These are phyloP conservation scores for Apogon hyalosoma DNA, from an alignment of 2,797 vertebrate genomes.

Conservation along the genomic window DNA sequence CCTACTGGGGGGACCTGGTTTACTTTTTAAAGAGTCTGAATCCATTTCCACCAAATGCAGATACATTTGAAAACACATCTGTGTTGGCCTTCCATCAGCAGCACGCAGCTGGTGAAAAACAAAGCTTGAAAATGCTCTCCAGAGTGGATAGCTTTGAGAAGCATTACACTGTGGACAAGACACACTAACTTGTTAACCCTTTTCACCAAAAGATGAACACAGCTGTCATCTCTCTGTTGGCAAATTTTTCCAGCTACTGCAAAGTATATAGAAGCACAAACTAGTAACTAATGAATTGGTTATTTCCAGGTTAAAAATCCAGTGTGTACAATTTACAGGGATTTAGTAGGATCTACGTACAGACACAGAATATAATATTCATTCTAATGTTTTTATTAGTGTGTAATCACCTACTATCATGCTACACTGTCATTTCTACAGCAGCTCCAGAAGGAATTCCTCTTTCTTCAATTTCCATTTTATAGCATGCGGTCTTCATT, in stretches of 20 bases:
- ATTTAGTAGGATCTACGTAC: too few relatives aligned
- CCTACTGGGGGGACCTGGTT: constrained; percentile 27
- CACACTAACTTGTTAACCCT: constrained; percentile 13
- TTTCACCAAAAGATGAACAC: neutral
- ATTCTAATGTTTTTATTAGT: too few relatives aligned
- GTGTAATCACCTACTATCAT: too few relatives aligned
- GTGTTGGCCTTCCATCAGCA: constrained; percentile 3
- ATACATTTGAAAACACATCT: constrained; percentile 24
- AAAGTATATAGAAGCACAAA: neutral
- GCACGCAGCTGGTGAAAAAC: constrained; percentile 9
- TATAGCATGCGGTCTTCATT: too few relatives aligned
- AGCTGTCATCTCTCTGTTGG: neutral
- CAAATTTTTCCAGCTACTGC: neutral
- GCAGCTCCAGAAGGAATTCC: too few relatives aligned
- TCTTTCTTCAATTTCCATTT: too few relatives aligned
- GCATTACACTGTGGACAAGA: neutral
- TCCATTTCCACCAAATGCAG: constrained; percentile 14
- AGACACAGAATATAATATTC: too few relatives aligned
- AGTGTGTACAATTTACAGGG: too few relatives aligned
- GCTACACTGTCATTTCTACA: too few relatives aligned
- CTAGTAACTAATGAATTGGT: too few relatives aligned
- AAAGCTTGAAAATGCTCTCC: constrained; percentile 17
- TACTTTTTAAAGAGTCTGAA: constrained; percentile 22
- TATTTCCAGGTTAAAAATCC: too few relatives aligned
- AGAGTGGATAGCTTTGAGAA: neutral